These are phyloP conservation scores for Tachysurus fulvidraco DNA, from an alignment of 2,113 vertebrate species.

Conservation along the genomic window DNA sequence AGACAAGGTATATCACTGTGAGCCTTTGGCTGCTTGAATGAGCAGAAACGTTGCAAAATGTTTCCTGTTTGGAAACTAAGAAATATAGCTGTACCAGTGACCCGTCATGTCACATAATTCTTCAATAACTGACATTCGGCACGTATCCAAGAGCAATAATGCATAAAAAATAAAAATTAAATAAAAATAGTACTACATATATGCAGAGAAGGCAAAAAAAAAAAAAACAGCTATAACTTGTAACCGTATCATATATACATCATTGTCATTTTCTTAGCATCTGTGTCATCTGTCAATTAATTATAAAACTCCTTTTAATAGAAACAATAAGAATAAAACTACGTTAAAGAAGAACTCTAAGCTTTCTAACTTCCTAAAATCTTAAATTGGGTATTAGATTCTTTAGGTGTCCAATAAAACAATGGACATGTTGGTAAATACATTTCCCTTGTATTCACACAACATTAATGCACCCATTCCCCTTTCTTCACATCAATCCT, in stretches of 20 bases:
- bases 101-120: not conserved
- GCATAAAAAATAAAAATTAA: not conserved
- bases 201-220: not conserved
- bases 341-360: too few species aligned
- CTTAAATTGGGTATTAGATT: constrained; percentile 25
- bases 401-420: constrained; percentile 65
- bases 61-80: not conserved
- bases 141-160: not conserved
- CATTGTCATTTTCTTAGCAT: not conserved
- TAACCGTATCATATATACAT: not conserved
- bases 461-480: constrained; percentile 61
- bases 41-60: constrained; percentile 21
- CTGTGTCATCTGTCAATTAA: not conserved
- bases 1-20: constrained; percentile 53
- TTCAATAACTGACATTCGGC: not conserved
- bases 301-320: too few species aligned
- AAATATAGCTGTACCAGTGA: not conserved
- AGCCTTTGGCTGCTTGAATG: constrained; percentile 50
- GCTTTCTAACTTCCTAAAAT: not conserved
- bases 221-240: not conserved
- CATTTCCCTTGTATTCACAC: constrained; percentile 33
- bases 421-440: constrained; percentile 59
- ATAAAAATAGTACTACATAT: not conserved
- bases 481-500: constrained; percentile 62
- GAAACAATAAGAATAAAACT: too few species aligned